A percentile compares a stretch with the other conserved stretches of the same genome.
Evolutionary conservation across 2,113 vertebrate genomes (phyloP).

Genomic region (Fulica atra): DNA sequence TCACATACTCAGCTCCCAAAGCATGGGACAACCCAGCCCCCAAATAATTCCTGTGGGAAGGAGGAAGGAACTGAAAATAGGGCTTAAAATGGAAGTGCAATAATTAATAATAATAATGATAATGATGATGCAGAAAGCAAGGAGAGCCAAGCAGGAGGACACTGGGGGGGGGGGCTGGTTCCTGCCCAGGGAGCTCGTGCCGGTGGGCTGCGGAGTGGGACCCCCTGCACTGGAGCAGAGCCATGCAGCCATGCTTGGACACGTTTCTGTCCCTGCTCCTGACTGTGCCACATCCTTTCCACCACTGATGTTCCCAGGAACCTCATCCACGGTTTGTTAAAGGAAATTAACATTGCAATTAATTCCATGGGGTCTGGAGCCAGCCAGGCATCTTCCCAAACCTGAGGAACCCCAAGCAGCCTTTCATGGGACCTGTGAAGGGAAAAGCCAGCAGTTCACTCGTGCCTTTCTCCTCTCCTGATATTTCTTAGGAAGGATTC

Average conservation of each 20-base stretch:
- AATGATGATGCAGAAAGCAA: background rate
- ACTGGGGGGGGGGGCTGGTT: background rate
- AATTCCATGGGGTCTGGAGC: background rate
- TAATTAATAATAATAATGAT: no score
- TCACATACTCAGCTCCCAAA: background rate
- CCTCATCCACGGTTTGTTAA: fast-evolving
- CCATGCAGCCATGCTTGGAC: background rate
- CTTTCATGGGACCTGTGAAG: fast-evolving
- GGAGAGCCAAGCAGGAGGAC: no score
- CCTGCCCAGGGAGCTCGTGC: fast-evolving
- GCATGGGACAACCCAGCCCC: background rate
- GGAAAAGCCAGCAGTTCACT: background rate
- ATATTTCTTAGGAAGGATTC: fast-evolving
- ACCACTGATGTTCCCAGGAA: fast-evolving
- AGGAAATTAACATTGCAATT: background rate
- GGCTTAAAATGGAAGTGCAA: background rate
- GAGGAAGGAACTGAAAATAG: background rate
- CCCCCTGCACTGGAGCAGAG: background rate
- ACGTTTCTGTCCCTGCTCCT: background rate
- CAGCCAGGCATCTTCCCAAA: fast-evolving
- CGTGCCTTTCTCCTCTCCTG: background rate
- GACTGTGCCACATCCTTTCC: background rate
- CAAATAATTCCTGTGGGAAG: background rate
- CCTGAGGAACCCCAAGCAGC: fast-evolving
- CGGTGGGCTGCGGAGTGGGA: fast-evolving